Base-by-base conservation (phyloP, 1,140 invertebrate genomes). In the Trypoxylus dichotomus region DNA sequence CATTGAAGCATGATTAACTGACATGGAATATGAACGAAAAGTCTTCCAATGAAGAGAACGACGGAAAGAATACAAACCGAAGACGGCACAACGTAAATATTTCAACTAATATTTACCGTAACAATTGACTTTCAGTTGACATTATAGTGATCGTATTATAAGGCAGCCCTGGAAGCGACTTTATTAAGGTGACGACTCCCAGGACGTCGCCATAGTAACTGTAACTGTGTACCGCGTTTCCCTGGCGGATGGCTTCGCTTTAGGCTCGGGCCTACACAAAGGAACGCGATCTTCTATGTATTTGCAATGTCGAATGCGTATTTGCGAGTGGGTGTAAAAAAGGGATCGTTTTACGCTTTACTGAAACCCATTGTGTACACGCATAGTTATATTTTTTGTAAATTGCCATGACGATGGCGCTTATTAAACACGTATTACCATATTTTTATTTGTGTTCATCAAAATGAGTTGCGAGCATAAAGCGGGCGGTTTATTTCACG, bases 61-160 rank as follows among this genome's bases (percentile, higher is more conserved):
- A 68, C 1, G 15, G 27, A 68, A 68, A 68, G 60, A 68, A 13
- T 68, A 68, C 27, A 68, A 68, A 68, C 60, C 21, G 24, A 29
- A 68, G 6, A 68, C 15, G 60, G 13, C 11, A 29, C 24, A 27
- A 68, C 60, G 24, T 68, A 68, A 68, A 68, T 68, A 68, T 68
- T 68, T 68, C 60, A 68, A 27, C 19, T 68, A 68, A 68, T 68
- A 24, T 68, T 68, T 68, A 68, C 60, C 60, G 60, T 68, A 68
- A 68, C 60, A 68, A 68, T 68, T 68, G 60, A 68, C 60, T 68
- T 68, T 68, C 60, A 68, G 60, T 68, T 68, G 60, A 68, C 60
- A 68, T 21, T 68, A 68, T 68, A 68, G 60, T 68, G 60, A 68
- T 68, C 21, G 60, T 68, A 29, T 24, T 24, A 68, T 68, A 68